Evolutionary conservation across 2,888 invertebrate species (phyloP).

Genomic region (Branchipolynoe longqiensis): DNA sequence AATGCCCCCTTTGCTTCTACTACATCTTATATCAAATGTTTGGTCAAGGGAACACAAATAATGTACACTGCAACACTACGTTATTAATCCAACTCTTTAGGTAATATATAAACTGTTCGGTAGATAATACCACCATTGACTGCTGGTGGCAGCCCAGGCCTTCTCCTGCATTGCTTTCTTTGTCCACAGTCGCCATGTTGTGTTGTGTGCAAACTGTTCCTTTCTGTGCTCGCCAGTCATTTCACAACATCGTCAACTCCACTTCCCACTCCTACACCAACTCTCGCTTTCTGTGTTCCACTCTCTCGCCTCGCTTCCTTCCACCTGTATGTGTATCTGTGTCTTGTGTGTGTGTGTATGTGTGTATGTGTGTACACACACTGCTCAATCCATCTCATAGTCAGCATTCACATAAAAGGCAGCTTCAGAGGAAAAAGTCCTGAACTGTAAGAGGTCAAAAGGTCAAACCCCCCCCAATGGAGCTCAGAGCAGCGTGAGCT

Average conservation of each 20-base stretch:
- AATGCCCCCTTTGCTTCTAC: not conserved
- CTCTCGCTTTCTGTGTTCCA: too few relatives aligned
- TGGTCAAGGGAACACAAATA: conserved; percentile 46
- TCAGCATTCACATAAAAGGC: conserved; percentile 13
- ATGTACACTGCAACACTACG: conserved; percentile 21
- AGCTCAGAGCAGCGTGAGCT: too few relatives aligned
- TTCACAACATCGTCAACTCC: not conserved
- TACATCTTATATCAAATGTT: conserved; percentile 23
- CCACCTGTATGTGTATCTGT: too few relatives aligned
- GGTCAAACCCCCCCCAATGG: too few relatives aligned
- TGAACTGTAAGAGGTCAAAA: conserved; percentile 42
- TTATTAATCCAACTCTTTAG: not conserved
- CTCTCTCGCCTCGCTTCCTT: too few relatives aligned
- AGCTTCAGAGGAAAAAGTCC: conserved; percentile 44
- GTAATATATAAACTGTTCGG: conserved; percentile 11
- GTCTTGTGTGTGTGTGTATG: too few relatives aligned
- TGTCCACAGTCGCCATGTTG: not conserved
- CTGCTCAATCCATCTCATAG: not conserved
- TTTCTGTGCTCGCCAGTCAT: not conserved
- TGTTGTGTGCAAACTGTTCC: too few relatives aligned
- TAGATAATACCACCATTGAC: not conserved
- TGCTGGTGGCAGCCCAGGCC: too few relatives aligned
- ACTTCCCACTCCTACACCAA: too few relatives aligned
- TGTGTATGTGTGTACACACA: too few relatives aligned
- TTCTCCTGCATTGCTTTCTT: conserved; percentile 5